Percentiles rank a stretch among this genome's conserved stretches.
phyloP scores from a whole-genome alignment of 2,797 vertebrate species.

The Haliaeetus vocifer region DNA sequence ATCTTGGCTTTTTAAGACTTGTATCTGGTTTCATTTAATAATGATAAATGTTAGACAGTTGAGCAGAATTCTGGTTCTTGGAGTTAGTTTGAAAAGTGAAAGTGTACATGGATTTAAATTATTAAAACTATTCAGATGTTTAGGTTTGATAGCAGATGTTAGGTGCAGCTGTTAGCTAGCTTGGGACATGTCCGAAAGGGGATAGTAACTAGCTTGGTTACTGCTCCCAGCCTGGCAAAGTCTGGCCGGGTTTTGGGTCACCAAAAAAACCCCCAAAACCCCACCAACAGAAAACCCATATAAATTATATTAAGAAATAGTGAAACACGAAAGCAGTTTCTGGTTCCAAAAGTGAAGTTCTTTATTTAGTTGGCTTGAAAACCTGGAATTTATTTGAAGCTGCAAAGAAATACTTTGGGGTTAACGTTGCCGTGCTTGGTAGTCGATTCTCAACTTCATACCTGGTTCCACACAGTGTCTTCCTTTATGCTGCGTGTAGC shows the following conservation, averaged over 20 bases:
- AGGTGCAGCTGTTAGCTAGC: not conserved
- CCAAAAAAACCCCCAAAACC: not conserved
- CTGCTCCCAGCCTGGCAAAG: not conserved
- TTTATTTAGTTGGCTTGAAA: not conserved
- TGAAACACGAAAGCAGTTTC: not conserved
- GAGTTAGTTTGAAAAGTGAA: not conserved
- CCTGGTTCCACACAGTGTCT: fast-evolving
- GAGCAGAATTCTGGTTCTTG: not conserved
- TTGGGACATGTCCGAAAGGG: fast-evolving
- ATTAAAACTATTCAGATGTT: not conserved
- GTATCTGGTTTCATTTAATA: not conserved
- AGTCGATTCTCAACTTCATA: not conserved
- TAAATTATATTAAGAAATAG: not conserved
- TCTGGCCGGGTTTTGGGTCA: not conserved
- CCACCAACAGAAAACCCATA: fast-evolving
- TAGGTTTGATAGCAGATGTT: not conserved
- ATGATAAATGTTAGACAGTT: not conserved
- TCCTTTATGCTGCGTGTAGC: fast-evolving
- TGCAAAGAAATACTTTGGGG: not conserved
- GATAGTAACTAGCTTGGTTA: too few relatives aligned
- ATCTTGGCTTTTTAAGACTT: not conserved
- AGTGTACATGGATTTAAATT: not conserved
- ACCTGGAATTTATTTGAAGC: not conserved
- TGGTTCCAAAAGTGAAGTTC: not conserved
- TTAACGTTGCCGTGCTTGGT: not conserved